Evolutionary conservation across 2,113 vertebrate genomes (phyloP).

Genomic region (Toxotes jaculatrix): DNA sequence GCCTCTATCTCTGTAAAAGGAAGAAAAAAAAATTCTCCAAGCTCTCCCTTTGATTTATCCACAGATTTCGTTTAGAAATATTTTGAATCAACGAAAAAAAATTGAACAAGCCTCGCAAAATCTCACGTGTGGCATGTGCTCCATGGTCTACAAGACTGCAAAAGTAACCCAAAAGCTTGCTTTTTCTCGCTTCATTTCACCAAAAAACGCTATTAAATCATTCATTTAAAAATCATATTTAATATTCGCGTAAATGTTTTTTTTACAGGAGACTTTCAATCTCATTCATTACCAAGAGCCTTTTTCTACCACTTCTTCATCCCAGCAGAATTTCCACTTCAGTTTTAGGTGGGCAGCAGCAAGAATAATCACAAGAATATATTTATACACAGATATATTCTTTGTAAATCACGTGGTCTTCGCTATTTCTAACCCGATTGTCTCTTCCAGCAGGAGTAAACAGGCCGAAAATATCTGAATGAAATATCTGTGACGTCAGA

Average conservation of each 20-base stretch:
- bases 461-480: conserved; percentile 58
- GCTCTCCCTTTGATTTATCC: background rate
- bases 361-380: background rate
- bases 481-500: conserved; percentile 75
- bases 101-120: background rate
- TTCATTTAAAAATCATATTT: conserved; percentile 1
- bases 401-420: background rate
- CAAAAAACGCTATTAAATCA: background rate
- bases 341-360: background rate
- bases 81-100: conserved; percentile 73
- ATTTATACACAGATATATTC: background rate
- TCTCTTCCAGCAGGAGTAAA: conserved; percentile 29
- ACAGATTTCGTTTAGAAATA: conserved; percentile 73
- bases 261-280: background rate
- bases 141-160: background rate
- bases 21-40: background rate
- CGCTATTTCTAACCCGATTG: background rate
- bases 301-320: background rate
- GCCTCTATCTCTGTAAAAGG: background rate
- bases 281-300: background rate
- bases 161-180: background rate
- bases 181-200: background rate
- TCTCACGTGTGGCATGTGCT: conserved; percentile 4
- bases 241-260: background rate
- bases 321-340: background rate